phyloP scores from a whole-genome alignment of 2,113 vertebrate genomes.

The Puffinus mauretanicus region DNA sequence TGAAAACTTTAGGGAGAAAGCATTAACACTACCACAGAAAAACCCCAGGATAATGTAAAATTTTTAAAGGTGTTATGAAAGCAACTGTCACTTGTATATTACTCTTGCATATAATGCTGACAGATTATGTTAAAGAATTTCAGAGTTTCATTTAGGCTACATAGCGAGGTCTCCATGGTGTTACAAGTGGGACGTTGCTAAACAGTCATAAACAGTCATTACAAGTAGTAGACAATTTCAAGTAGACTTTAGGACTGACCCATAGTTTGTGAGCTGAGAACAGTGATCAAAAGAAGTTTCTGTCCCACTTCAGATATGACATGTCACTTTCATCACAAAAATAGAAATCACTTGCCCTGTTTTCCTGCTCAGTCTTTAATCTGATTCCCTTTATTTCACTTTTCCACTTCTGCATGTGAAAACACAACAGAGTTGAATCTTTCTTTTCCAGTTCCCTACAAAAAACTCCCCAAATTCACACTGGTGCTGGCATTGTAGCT shows the following conservation, averaged over 20 bases:
- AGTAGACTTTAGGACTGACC: not conserved
- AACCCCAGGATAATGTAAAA: not conserved
- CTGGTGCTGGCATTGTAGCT: not conserved
- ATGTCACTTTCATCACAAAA: not conserved
- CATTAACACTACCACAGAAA: not conserved
- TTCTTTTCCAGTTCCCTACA: not conserved
- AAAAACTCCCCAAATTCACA: not conserved
- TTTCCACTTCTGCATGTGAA: not conserved
- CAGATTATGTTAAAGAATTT: not conserved
- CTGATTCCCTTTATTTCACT: not conserved
- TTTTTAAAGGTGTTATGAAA: not conserved
- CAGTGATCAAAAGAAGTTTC: not conserved
- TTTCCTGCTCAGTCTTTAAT: not conserved
- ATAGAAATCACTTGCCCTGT: not conserved
- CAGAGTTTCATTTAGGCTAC: not conserved
- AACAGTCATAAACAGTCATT: not conserved
- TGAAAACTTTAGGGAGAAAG: not conserved
- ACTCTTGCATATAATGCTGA: not conserved
- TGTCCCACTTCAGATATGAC: not conserved
- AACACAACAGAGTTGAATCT: not conserved
- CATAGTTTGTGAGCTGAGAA: not conserved
- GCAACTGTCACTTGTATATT: not conserved
- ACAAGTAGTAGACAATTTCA: not conserved
- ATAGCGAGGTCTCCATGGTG: not conserved
- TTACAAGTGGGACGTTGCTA: not conserved